phyloP scores from a whole-genome alignment of 2,888 invertebrate genomes.

The Heliconius erato region DNA sequence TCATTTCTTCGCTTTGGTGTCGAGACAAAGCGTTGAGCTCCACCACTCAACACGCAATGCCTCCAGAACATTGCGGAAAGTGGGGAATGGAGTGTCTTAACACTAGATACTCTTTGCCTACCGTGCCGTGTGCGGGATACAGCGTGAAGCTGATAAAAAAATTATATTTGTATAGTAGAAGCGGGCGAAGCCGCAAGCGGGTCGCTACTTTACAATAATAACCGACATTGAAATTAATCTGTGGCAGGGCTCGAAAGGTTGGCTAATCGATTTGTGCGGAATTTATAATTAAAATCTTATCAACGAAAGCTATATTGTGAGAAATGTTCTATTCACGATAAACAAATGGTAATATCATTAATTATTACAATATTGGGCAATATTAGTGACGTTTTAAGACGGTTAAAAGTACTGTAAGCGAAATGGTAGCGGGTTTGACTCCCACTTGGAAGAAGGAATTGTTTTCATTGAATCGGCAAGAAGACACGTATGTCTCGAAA shows the following conservation, averaged over 20 bases:
- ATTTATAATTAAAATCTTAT: conserved; percentile 31
- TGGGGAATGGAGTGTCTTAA: too few species aligned
- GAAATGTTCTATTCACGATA: conserved; percentile 15
- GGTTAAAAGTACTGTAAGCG: not conserved
- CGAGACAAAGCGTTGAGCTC: too few species aligned
- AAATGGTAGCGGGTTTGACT: not conserved
- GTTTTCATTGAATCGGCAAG: not conserved
- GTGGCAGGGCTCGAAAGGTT: conserved; percentile 18
- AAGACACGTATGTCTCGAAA: too few species aligned
- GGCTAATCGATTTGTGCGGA: conserved; percentile 33
- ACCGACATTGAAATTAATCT: conserved; percentile 17
- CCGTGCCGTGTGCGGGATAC: too few species aligned
- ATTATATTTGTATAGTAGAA: too few species aligned
- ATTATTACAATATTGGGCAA: not conserved
- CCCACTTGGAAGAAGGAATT: not conserved
- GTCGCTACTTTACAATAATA: not conserved
- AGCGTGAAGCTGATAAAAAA: too few species aligned
- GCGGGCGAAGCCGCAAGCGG: too few species aligned
- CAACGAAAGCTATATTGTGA: conserved; percentile 13
- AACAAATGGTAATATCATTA: conserved; percentile 8
- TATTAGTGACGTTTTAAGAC: not conserved
- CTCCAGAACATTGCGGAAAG: too few species aligned
- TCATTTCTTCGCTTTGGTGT: too few species aligned
- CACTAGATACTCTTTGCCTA: too few species aligned
- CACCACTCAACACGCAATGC: too few species aligned